phyloP scores from a whole-genome alignment of 2,797 vertebrate species.

The Gymnodraco acuticeps region DNA sequence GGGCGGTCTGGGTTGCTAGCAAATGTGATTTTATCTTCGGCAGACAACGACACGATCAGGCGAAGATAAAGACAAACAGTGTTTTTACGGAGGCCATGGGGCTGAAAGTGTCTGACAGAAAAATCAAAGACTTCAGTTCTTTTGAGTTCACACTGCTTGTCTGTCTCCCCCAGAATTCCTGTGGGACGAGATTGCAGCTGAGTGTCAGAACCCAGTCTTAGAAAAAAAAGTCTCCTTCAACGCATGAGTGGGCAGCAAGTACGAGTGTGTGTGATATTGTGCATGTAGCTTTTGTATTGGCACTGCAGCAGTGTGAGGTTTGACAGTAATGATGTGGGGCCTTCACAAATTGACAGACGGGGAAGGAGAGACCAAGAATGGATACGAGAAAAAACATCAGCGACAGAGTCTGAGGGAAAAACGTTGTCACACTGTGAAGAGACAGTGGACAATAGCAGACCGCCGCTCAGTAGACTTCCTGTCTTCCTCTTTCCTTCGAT shows the following conservation, averaged over 20 bases:
- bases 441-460: slow-evolving; percentile 39
- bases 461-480: slow-evolving; percentile 17
- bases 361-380: slow-evolving; percentile 52
- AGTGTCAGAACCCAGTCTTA: slow-evolving; percentile 60
- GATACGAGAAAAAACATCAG: slow-evolving; percentile 44
- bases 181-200: slow-evolving; percentile 58
- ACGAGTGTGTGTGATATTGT: slow-evolving; percentile 48
- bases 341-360: slow-evolving; percentile 70
- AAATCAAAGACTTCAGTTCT: slow-evolving; percentile 67
- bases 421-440: slow-evolving; percentile 31
- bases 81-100: slow-evolving; percentile 31
- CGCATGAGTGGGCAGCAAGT: slow-evolving; percentile 61
- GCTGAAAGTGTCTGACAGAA: slow-evolving; percentile 68
- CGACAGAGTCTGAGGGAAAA: slow-evolving; percentile 30
- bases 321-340: slow-evolving; percentile 74
- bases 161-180: slow-evolving; percentile 64
- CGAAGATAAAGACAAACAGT: slow-evolving; percentile 35
- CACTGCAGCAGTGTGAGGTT: slow-evolving; percentile 55
- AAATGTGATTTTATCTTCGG: background rate
- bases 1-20: background rate
- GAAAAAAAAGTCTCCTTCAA: slow-evolving; percentile 56
- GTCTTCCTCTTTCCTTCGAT: slow-evolving; percentile 17
- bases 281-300: slow-evolving; percentile 59
- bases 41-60: slow-evolving; percentile 31
- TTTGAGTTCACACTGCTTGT: slow-evolving; percentile 55